Base-by-base conservation (phyloP, 2,888 invertebrate species). In the Tridacna gigas region DNA sequence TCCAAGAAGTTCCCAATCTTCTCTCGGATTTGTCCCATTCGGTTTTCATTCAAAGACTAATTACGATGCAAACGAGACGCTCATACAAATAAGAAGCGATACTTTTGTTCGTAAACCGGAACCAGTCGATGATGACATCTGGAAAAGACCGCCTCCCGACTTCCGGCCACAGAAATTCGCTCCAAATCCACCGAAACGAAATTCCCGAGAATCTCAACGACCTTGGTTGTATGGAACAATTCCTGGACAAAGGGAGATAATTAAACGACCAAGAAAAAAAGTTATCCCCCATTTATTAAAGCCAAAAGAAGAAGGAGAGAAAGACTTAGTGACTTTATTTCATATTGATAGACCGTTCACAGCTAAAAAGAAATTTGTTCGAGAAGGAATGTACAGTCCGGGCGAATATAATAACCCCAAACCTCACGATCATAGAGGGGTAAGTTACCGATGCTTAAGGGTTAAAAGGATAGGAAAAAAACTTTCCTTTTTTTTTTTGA, bases 121-220 rank as follows among this genome's bases (percentile, higher is more conserved):
- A 11, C 80, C 82, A 51, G 84, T 82, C 63, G 91, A 92, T 73
- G 86, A 89, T 25, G 91, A 94, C 78, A 92, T 94, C 13, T 94
- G 94, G 94, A 92, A 91, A 77, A 82, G 92, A 65, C 93, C 92
- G 28, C 93, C 94, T 0, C 94, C 94, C 13, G 94, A 94, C 80
- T 94, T 94, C 85, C 84, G 93, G 61, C 91, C 91, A n/a, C 91
- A 91, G 74, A 83, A 86, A 25, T 94, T 90, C 79, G 92, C 91
- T 7, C 94, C 94, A 12, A 89, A 90, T 61, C 94, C 94, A 1
- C 94, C 94, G 1, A 93, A 93, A 82, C 86, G 94, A 9, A 94
- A 94, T 86, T 90, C 93, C 1, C 82, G 90, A 13, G 94, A 93
- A 37, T 92, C 94, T 12, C 92, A 93, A 89, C 82, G 90, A 79